Conservation (phyloP, 1,140 invertebrate genomes). For the Uloborus diversus region DNA sequence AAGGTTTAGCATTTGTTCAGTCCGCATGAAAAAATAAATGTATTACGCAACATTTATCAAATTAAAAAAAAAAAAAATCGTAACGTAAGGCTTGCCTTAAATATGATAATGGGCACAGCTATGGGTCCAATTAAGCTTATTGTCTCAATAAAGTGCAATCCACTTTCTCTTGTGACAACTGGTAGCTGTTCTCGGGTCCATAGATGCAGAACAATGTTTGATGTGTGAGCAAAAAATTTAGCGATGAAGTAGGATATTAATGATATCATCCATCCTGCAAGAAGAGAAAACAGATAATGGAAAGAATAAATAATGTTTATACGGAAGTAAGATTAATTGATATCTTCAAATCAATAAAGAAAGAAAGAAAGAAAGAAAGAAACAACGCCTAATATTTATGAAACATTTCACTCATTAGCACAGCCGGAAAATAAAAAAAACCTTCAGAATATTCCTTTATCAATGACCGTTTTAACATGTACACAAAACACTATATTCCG, state of each 20-base stretch:
- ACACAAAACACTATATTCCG: too few relatives aligned
- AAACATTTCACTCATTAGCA: too few relatives aligned
- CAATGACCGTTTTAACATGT: too few relatives aligned
- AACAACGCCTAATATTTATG: too few relatives aligned
- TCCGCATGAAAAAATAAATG: not conserved
- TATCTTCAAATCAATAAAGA: too few relatives aligned
- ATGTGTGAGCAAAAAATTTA: slow-evolving; percentile 86
- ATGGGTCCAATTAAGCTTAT: slow-evolving; percentile 86
- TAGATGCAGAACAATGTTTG: slow-evolving; percentile 87
- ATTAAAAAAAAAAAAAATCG: not conserved
- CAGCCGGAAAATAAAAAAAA: not conserved
- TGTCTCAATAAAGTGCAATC: slow-evolving; percentile 89
- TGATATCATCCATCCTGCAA: slow-evolving; percentile 33
- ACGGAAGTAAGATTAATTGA: too few relatives aligned
- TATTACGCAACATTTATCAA: not conserved
- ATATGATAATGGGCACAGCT: slow-evolving; percentile 90
- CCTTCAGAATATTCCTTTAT: not conserved
- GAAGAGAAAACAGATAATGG: not conserved
- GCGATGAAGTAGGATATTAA: slow-evolving; percentile 74
- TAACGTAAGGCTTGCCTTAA: slow-evolving; percentile 71
- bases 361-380: too few relatives aligned
- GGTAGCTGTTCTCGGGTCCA: slow-evolving; percentile 87
- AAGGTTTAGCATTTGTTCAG: not conserved
- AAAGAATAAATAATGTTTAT: too few relatives aligned
- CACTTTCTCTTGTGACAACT: slow-evolving; percentile 81